Evolutionary conservation across 2,113 vertebrate species (phyloP), one percentile per base, ranked within the genome.

Genomic region (Heterotis niloticus): DNA sequence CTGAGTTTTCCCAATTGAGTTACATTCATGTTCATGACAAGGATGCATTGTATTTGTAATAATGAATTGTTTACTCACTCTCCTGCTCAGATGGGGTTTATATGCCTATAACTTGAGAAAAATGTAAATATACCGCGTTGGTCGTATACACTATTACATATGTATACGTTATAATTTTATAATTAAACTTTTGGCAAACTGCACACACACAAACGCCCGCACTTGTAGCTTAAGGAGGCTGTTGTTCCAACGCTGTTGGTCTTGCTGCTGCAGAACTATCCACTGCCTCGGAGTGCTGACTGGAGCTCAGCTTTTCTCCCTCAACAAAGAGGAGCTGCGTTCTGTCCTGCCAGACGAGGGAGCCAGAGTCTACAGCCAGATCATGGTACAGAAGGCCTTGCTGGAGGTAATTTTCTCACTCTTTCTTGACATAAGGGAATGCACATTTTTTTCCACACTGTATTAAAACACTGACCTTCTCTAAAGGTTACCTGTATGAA

Each of bases 351-450:
- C 92, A 85, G 91, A 94, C 0, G 93, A 94, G 87, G 93, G 93
- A 5, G 79, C 93, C 28, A 88, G 93, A 88, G 93, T 94, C 76
- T 96, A 95, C 91, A 96, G 96, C 83, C 96, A 96, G 83, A 88
- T 97, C 26, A 89, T 90, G 0, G 94, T 96, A 83, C 95, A 95
- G 88, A 95, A 91, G 34, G 83, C 94, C 1, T 89, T 94, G 85
- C 88, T 94, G 51, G 93, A 95, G 92, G 94, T 94, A 85, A 80
- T 24, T 70, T 44, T 44, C 34, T 44, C 7, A 44, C 7, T 44
- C 34, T 7, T 44, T 44, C 34, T 44, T 44, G 7, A 44, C 7
- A 7, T 7, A 44, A 44, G 34, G 34, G 34, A 4, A 4, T 44
- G 34, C 34, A 44, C 7, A 44, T 44, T 44, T 44, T 44, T 44